Evolutionary conservation across 1,140 invertebrate species (phyloP).

Genomic region (Thalassaphorura encarpata): DNA sequence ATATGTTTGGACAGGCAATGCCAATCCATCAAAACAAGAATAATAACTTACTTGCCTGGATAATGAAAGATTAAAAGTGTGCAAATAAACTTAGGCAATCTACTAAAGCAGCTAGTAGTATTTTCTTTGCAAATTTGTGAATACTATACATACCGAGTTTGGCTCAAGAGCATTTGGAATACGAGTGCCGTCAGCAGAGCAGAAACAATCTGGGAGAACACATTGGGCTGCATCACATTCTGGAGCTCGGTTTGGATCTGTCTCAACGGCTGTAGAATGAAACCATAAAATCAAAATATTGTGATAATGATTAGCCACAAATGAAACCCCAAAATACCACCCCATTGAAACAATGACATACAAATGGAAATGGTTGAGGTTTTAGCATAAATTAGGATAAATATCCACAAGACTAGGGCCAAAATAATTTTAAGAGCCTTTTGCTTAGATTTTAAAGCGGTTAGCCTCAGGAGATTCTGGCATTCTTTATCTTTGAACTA

Average conservation of each 20-base stretch:
- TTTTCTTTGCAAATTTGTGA: not conserved
- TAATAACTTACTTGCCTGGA: not conserved
- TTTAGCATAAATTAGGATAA: too few relatives aligned
- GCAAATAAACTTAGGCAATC: not conserved
- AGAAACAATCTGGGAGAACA: slow-evolving; percentile 82
- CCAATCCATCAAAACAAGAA: not conserved
- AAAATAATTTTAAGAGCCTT: too few relatives aligned
- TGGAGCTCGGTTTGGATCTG: slow-evolving; percentile 76
- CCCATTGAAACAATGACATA: not conserved
- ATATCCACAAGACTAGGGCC: too few relatives aligned
- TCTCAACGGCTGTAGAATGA: slow-evolving; percentile 60
- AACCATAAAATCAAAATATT: not conserved
- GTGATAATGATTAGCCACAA: not conserved
- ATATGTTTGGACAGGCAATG: not conserved
- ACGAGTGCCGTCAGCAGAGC: slow-evolving; percentile 80
- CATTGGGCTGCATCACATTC: slow-evolving; percentile 83
- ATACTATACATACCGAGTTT: slow-evolving; percentile 45
- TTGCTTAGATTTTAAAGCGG: too few relatives aligned
- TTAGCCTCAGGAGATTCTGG: too few relatives aligned
- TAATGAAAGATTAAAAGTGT: not conserved
- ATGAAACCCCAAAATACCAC: not conserved
- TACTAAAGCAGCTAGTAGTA: not conserved
- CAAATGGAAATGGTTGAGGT: too few relatives aligned
- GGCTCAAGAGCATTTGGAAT: slow-evolving; percentile 74
- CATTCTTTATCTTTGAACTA: too few relatives aligned